Base-by-base conservation (phyloP, 2,888 invertebrate genomes). In the Leptinotarsa tumamoca region DNA sequence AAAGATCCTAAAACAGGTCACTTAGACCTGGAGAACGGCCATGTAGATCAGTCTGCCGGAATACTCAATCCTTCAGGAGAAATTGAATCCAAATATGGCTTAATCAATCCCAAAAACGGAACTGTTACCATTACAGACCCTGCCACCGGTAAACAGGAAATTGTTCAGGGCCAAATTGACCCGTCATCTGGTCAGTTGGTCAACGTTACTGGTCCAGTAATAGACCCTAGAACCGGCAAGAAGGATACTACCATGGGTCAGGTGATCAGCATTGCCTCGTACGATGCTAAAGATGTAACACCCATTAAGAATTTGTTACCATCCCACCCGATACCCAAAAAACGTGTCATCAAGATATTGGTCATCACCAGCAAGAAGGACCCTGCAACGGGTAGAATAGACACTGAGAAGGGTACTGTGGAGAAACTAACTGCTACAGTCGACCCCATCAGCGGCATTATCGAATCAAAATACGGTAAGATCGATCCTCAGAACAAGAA, bases 381-480 rank as follows among this genome's bases (percentile, higher is more conserved):
- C 82, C 88, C 89, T 0, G 87, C 87, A 82, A 88, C 88, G 78
- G 92, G 91, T 51, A 90, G 90, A 84, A 90, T 91, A 77, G 92
- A 92, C 81, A 90, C 91, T 3, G 91, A 91, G 80, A 91, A 91
- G 77, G 92, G 92, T 56, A 90, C 90, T 27, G 91, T 92, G 63
- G 92, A 92, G 84, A 93, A 93, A 87, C 91, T 94, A 84, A 87
- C 86, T 15, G 89, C 87, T 14, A 85, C 86, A 43, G 90, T 93
- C 78, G 94, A 94, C 85, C 94, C 94, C 7, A 90, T 93, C 75
- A 93, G 93, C 76, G 93, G 93, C 79, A 91, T 93, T 70, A 92
- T 94, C 80, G 93, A 94, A 85, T 93, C 93, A 0, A 94, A 93
- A 88, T 93, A 93, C 78, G 94, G 94, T 67, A 92, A 93, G 80